Percentiles rank a stretch among this genome's conserved stretches.
phyloP scores from a whole-genome alignment of 2,797 vertebrate species.

The Crax fasciolata region DNA sequence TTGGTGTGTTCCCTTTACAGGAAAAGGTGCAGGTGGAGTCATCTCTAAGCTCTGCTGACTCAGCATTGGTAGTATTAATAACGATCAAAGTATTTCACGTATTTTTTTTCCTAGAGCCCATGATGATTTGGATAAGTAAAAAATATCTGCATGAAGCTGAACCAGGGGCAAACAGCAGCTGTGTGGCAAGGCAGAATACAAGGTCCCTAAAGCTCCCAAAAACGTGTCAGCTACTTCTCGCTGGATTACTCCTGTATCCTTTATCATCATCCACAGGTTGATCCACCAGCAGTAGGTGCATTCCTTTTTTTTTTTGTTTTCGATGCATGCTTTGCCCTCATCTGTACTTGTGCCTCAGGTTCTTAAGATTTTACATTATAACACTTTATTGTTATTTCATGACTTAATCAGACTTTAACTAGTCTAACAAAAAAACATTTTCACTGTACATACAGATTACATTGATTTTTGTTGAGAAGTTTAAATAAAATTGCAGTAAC shows the following conservation, averaged over 20 bases:
- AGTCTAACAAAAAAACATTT: neutral
- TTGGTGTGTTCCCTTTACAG: neutral
- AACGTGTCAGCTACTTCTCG: neutral
- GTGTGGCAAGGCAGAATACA: neutral
- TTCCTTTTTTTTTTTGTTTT: neutral
- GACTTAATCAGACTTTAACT: neutral
- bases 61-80: neutral
- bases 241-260: neutral
- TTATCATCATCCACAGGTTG: neutral
- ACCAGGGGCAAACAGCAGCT: neutral
- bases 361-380: neutral
- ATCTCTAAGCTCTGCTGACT: neutral
- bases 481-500: neutral
- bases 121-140: neutral
- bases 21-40: neutral
- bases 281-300: neutral
- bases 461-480: neutral
- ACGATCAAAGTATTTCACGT: neutral
- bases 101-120: neutral
- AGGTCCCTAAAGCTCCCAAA: neutral
- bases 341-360: neutral
- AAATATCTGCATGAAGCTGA: neutral
- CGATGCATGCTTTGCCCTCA: neutral
- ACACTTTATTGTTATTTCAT: neutral
- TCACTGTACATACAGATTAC: neutral